Evolutionary conservation across 2,797 vertebrate genomes (phyloP), one percentile per base, ranked within the genome.

Genomic region (Coranthus polyacanthus): DNA sequence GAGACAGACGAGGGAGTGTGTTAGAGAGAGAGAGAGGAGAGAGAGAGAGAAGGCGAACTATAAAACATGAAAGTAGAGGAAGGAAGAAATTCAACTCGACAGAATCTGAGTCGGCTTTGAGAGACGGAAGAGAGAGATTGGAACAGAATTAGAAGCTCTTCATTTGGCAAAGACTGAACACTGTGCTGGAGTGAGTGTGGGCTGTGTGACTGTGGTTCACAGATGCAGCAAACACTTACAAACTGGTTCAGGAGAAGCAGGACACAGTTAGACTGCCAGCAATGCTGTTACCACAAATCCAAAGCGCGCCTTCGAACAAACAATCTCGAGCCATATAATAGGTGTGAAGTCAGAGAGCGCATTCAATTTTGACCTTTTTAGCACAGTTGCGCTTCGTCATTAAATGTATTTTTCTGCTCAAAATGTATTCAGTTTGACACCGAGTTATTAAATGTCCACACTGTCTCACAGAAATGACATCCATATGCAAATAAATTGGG

Each of bases 1-100:
- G 58, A 85, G 75, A 81, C 78, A 83, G 68, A 67, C 1, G 24
- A 57, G 54, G 45, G 68, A 55, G 41, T 41, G 38, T 55, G 42
- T 60, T 41, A 38, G 21, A 49, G 45, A 43, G 66, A 46, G 36
- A 44, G 32, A 61, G 42, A 64, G 52, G 18, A 34, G 65, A 59
- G 46, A 39, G 39, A 22, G 39, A 46, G 59, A 7, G 55, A 55
- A 36, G 24, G 34, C n/a, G 42, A 49, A 68, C 52, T 45, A 56
- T 45, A 32, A 73, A 76, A 78, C 62, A 63, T 67, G 59, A 78
- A 54, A 78, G 74, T n/a, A 12, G 41, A 72, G 54, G 53, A 46
- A 72, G 42, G 41, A 53, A 60, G 61, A 83, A 51, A 72, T 66
- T 41, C 4, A 56, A 72, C 32, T 39, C 21, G 49, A 78, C 68